A percentile compares a stretch with the other conserved stretches of the same genome.
These are phyloP conservation scores for Octopus sinensis DNA, from an alignment of 1,140 invertebrate species.

Conservation along the genomic window DNA sequence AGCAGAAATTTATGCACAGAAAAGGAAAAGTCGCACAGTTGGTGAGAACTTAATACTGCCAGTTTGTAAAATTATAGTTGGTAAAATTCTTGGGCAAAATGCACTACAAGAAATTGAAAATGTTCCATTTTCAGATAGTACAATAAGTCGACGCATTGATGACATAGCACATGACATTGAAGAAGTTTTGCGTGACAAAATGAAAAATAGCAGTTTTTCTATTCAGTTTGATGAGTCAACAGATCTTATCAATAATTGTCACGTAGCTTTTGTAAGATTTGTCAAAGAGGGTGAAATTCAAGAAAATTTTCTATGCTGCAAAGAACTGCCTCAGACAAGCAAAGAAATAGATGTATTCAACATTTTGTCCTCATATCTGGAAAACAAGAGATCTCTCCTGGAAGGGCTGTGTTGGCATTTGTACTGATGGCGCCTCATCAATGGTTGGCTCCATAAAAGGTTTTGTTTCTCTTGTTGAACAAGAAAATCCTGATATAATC, in stretches of 20 bases:
- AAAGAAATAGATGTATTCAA: slow-evolving; percentile 3
- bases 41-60: background rate
- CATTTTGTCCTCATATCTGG: background rate
- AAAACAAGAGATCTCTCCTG: too few species aligned
- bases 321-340: background rate
- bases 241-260: background rate
- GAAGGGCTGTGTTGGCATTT: too few species aligned
- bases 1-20: background rate
- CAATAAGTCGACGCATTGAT: slow-evolving; percentile 2
- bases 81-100: background rate
- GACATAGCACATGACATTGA: background rate
- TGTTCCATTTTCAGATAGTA: slow-evolving; percentile 2
- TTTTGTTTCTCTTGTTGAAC: too few species aligned
- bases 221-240: background rate
- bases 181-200: slow-evolving; percentile 4
- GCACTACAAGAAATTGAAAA: slow-evolving; percentile 5
- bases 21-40: background rate
- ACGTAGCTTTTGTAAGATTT: slow-evolving; percentile 8
- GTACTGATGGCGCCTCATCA: too few species aligned
- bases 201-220: slow-evolving; percentile 8
- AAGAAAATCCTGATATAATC: too few species aligned
- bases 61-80: background rate
- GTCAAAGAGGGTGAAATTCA: background rate
- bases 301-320: background rate
- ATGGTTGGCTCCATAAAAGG: too few species aligned